Base-by-base conservation (phyloP, 2,888 invertebrate species). In the Andrena chrysosceles region DNA sequence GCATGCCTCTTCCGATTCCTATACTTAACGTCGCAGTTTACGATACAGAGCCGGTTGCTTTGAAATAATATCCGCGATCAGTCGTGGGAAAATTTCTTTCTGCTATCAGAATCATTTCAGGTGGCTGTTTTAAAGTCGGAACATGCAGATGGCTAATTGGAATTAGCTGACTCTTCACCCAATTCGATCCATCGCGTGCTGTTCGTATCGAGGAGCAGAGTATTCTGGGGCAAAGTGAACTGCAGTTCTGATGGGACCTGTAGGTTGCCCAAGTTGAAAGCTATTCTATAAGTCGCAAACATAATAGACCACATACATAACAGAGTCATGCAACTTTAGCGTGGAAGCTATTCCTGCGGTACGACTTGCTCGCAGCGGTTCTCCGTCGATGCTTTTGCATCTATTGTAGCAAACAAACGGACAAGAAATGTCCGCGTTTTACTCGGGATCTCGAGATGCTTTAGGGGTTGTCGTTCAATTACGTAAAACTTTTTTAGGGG, bases 221-320 rank as follows among this genome's bases (percentile, higher is more conserved):
- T 60, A 48, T 81, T 79, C 31, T 62, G 68, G 49, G 49, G 31
- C 33, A 67, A 74, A 73, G 62, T 68, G 59, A 42, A 54, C 56
- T 20, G 75, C 77, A 81, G 83, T 83, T 88, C 87, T 81, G 89
- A 85, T 81, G 79, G 87, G 63, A 83, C 86, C 90, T 90, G 87
- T 87, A 85, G 67, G 86, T 87, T 85, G 85, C 83, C 82, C 76
- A 81, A 87, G 81, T 78, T 83, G 84, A 90, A 87, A 87, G 89
- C 89, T 88, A 90, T 90, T 88, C 85, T 88, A 89, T 87, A 88
- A 89, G 89, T 89, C 90, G 87, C 83, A 86, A 90, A 87, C 89
- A 90, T 90, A 90, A 90, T 90, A 90, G 89, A 89, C 85, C 81
- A 78, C 87, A 84, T 84, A 84, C 84, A 87, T 87, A 87, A 87